A percentile compares a stretch with the other conserved stretches of the same genome.
Evolutionary conservation across 2,797 vertebrate species (phyloP).

Genomic region (Tapirus indicus): DNA sequence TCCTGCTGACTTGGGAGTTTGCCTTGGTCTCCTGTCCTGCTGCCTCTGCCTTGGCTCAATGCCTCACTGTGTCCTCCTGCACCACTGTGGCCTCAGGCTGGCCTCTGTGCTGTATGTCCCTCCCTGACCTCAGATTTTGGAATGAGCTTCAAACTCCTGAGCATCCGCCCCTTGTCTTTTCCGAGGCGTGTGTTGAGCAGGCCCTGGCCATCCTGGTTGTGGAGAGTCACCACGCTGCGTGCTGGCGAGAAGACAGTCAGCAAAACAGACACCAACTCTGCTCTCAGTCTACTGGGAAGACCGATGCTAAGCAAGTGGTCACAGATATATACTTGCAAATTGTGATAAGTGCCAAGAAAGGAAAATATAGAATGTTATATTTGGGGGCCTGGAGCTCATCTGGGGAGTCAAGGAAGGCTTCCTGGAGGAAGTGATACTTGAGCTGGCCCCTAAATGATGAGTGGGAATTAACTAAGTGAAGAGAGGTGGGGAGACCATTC

Average conservation of each 20-base stretch:
- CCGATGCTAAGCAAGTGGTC: neutral
- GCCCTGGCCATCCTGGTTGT: too few species aligned
- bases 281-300: neutral
- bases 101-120: neutral
- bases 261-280: neutral
- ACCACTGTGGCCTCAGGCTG: neutral
- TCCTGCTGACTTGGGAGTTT: neutral
- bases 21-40: neutral
- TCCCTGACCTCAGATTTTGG: neutral
- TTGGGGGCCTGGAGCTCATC: neutral
- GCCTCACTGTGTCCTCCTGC: neutral
- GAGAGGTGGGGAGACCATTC: neutral
- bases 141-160: neutral
- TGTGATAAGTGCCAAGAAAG: neutral
- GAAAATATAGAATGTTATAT: neutral
- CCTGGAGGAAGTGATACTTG: neutral
- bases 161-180: neutral
- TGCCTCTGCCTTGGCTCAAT: neutral
- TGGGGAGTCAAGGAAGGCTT: neutral
- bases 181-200: neutral
- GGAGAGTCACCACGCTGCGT: neutral
- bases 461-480: neutral
- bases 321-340: neutral
- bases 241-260: neutral
- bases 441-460: neutral